Evolutionary conservation across 2,113 vertebrate genomes (phyloP), one percentile per base, ranked within the genome.

Genomic region (Pristiophorus japonicus): DNA sequence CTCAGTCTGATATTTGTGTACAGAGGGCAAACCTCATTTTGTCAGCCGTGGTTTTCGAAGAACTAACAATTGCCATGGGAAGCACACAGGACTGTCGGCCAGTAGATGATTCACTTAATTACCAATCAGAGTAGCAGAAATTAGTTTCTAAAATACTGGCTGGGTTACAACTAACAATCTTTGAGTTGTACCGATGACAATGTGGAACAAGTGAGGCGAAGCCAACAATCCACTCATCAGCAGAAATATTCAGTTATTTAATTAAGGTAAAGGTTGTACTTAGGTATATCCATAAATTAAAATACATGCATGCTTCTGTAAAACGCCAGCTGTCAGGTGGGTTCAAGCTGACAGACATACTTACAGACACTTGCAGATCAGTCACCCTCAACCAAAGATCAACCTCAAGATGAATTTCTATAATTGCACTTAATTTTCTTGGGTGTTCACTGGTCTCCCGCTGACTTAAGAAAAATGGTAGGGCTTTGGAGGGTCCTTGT

Each of bases 31-130:
- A 97, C 97, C 97, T 98, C 98, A 97, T 98, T 98, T 98, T 98
- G 98, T 98, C 98, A 98, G 98, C 97, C 98, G 98, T 96, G 97
- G 98, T 98, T 98, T 98, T 97, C 97, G 94, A 97, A 97, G 98
- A 98, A 97, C 98, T 98, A 98, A 98, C 98, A 98, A 97, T 97
- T 97, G 98, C 98, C 98, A 97, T 96, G 97, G 97, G 97, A 97
- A 98, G 97, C 97, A 96, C 97, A 97, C 97, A 97, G 97, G 97
- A 97, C 98, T 98, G 98, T 98, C 98, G 97, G 97, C 97, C 97
- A 97, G 97, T 97, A 98, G 98, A 99, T 97, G 97, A 99, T 98
- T 99, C 98, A 98, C 98, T 99, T 99, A 99, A 99, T 99, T 98
- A 98, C 97, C 97, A 97, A 97, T 97, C 96, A 97, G 97, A 97